Evolutionary conservation across 2,888 invertebrate species (phyloP), one percentile per base, ranked within the genome.

Genomic region (Byasa hedistus): DNA sequence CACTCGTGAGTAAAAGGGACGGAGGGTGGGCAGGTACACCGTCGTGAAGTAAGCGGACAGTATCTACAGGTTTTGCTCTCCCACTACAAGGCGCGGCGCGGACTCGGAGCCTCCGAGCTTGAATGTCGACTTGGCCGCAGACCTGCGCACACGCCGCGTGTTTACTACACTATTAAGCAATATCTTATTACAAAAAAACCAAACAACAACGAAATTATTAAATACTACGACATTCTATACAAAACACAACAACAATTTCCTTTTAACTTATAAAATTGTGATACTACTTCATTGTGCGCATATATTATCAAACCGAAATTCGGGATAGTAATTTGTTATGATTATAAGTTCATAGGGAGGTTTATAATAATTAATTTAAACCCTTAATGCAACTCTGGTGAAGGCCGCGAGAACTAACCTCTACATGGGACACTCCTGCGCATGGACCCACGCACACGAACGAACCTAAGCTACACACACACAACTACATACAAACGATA

Each of bases 31-130:
- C 90, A 90, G 91, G 89, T 90, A 89, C 79, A 78, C 83, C 86
- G 91, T 79, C 86, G 80, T 76, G 82, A 87, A 90, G 84, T 83
- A 80, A 81, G 83, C 89, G 87, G 86, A 84, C 86, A 87, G 85
- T 89, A 84, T 89, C 89, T 91, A 91, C 91, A 91, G 91, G 91
- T 91, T 91, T 91, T 89, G 88, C 87, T 91, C 87, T 87, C 91
- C 91, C 91, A 91, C 91, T 90, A 89, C 89, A 85, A 83, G 86
- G 85, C 85, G 83, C 83, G 86, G 86, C 74, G 86, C 89, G 88
- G 88, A 88, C 89, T 88, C 83, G 72, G 76, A 86, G 82, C 78
- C 83, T 82, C 83, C 76, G 77, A 88, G 86, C 88, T 90, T 86
- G 83, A 85, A 89, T 88, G 88, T 87, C 85, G 73, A 84, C 83